Evolutionary conservation across 2,797 vertebrate species (phyloP), one percentile per base, ranked within the genome.

Genomic region (Epinephelus coioides): DNA sequence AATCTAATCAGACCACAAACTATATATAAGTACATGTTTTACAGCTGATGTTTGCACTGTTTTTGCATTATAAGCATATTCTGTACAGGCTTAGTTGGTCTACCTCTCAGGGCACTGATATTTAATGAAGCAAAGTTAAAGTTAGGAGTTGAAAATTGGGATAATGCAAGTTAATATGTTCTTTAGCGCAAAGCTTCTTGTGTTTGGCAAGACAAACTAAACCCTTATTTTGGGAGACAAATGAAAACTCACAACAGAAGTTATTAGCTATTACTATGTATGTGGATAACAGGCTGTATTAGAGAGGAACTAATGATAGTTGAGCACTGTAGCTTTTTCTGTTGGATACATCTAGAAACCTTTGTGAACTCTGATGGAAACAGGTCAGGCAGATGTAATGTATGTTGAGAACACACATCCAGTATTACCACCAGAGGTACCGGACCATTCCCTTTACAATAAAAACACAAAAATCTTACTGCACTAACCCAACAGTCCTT

Each of bases 111-210:
- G 8, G 34, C 34, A 34, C 34, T 34, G 34, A 34, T 44, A 19
- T 53, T 66, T 43, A 50, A 46, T 59, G 9, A 57, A 53, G 4
- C 3, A 59, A 47, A 76, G 12, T 51, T 34, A 30, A 59, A 54
- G 14, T 46, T 19, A 25, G 10, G 13, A 60, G 19, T 25, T 43
- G 19, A 30, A 30, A 23, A 18, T 8, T 23, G 14, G 51, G 40
- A 56, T 56, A 7, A 56, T 47, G 19, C 3, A 2, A 21, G 50
- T 63, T 30, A 62, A 23, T 46, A 11, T 56, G 21, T 19, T 21
- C 30, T 71, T 63, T 12, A 54, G 14, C 51, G n/a, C 7, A 66
- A 74, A 19, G 43, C 10, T 9, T 43, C 3, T 75, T 6, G 0
- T 60, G 19, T 60, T 43, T 53, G 17, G 12, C 14, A 53, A 0